Conservation (phyloP, 2,113 vertebrate species). For the Datnioides undecimradiatus region DNA sequence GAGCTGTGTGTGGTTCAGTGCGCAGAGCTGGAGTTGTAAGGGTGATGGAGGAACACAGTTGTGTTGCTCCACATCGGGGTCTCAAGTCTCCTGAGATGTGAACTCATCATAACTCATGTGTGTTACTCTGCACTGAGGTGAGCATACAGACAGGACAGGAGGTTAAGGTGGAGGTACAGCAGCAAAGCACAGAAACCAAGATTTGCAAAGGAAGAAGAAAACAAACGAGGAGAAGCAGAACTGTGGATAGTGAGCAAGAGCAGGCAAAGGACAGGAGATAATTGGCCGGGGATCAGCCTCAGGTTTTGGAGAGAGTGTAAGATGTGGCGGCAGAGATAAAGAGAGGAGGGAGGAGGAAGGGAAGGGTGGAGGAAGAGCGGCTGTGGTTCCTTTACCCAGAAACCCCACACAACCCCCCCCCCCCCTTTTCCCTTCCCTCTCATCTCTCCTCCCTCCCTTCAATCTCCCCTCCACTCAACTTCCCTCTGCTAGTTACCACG, state of each 20-base stretch:
- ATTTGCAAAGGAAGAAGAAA: background rate
- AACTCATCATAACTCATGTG: no score
- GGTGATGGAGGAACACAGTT: constrained; percentile 3
- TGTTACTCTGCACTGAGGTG: background rate
- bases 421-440: constrained; percentile 3
- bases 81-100: background rate
- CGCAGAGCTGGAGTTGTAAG: background rate
- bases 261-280: constrained; percentile 28
- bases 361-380: constrained; percentile 36
- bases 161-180: background rate
- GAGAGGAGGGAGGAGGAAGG: constrained; percentile 7
- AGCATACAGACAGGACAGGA: background rate
- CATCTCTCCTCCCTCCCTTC: constrained; percentile 48
- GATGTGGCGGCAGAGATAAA: constrained; percentile 28
- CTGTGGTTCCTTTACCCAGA: constrained; percentile 62
- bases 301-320: constrained; percentile 26
- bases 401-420: constrained; percentile 37
- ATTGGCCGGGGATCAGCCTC: constrained; percentile 3
- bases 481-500: constrained; percentile 82
- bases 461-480: constrained; percentile 68
- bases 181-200: background rate
- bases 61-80: background rate
- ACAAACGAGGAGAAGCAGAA: background rate
- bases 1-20: constrained; percentile 3
- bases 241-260: constrained; percentile 17